Conservation (phyloP, 2,113 vertebrate species). For the Lepisosteus oculatus region DNA sequence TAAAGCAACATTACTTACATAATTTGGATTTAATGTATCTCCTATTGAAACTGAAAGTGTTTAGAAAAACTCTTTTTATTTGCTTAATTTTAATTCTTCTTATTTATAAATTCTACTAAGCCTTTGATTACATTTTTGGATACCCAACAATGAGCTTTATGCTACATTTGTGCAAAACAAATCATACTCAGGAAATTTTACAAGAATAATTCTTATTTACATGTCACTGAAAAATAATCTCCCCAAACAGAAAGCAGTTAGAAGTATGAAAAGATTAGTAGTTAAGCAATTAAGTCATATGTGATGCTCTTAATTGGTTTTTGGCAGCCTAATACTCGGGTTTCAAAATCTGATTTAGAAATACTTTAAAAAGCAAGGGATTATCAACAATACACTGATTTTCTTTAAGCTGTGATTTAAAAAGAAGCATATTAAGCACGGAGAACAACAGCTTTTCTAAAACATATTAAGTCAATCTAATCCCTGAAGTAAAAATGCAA, state of each 20-base stretch:
- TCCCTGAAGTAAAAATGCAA: slow-evolving; percentile 21
- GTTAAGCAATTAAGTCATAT: slow-evolving; percentile 11
- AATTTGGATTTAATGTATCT: slow-evolving; percentile 27
- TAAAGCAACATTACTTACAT: slow-evolving; percentile 25
- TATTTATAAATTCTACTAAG: background rate
- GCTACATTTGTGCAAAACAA: background rate
- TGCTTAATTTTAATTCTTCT: background rate
- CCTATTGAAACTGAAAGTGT: slow-evolving; percentile 14
- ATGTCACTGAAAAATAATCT: background rate
- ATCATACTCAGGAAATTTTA: background rate
- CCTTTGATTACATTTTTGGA: background rate
- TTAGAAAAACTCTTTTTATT: slow-evolving; percentile 4
- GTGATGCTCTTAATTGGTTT: no score
- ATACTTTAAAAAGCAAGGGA: background rate
- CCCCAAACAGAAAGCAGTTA: background rate
- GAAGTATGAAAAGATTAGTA: background rate
- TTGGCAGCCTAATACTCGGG: background rate
- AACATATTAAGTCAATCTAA: slow-evolving; percentile 27
- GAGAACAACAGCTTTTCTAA: slow-evolving; percentile 13
- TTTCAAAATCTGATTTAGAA: background rate
- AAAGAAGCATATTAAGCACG: background rate
- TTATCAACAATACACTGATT: background rate
- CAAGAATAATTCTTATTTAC: background rate
- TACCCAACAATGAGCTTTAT: background rate
- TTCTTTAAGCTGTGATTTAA: background rate